Evolutionary conservation across 2,888 invertebrate species (phyloP).

Genomic region (Melanotus villosus): DNA sequence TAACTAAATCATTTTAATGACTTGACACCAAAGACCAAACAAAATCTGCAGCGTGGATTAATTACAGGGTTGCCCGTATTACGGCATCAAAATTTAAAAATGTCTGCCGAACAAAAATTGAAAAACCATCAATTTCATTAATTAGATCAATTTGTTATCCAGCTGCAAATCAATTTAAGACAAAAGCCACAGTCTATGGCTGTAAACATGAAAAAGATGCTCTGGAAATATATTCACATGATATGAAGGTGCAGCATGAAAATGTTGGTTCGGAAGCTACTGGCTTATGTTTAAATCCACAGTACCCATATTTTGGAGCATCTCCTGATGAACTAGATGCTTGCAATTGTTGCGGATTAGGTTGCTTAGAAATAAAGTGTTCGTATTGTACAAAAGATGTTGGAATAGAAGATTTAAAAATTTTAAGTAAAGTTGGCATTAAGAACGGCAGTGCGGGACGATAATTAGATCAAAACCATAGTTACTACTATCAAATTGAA

Average conservation of each 20-base stretch:
- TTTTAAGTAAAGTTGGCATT: too few relatives aligned
- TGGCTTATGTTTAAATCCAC: too few relatives aligned
- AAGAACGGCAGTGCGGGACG: background rate
- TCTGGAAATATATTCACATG: background rate
- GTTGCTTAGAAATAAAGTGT: too few relatives aligned
- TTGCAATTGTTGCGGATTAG: background rate
- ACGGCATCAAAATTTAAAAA: conserved; percentile 15
- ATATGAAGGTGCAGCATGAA: background rate
- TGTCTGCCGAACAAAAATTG: background rate
- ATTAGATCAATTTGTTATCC: conserved; percentile 15
- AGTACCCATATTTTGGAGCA: too few relatives aligned
- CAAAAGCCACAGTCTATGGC: conserved; percentile 14
- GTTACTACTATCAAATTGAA: background rate
- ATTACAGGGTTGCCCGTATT: background rate
- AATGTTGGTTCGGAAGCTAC: background rate
- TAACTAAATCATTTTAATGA: too few relatives aligned
- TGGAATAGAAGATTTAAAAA: too few relatives aligned
- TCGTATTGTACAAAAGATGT: too few relatives aligned
- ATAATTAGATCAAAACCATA: background rate
- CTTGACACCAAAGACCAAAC: background rate
- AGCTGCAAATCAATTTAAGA: background rate
- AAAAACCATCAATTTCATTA: conserved; percentile 21
- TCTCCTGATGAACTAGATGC: background rate
- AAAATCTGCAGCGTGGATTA: background rate
- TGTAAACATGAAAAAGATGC: conserved; percentile 6